A percentile compares a stretch with the other conserved stretches of the same genome.
Evolutionary conservation across 2,113 vertebrate genomes (phyloP).

Genomic region (Brachypodius melanocephalos): DNA sequence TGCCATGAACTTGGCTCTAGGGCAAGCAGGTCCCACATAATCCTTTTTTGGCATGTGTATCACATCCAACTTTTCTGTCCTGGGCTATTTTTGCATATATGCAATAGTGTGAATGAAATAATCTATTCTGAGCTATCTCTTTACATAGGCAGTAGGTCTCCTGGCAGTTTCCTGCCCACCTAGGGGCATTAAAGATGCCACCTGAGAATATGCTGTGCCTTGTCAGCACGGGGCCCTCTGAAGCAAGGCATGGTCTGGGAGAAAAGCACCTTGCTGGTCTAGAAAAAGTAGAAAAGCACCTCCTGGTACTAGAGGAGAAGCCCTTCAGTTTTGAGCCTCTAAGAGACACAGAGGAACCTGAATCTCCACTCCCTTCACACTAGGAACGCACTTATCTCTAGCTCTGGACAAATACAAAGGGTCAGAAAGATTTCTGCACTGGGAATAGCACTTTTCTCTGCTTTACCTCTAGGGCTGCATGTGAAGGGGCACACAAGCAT

Average conservation of each 20-base stretch:
- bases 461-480: background rate
- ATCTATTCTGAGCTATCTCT: background rate
- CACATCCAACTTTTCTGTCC: background rate
- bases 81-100: background rate
- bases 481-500: background rate
- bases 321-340: background rate
- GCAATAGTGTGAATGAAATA: background rate
- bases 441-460: background rate
- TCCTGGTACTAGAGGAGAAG: background rate
- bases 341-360: background rate
- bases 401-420: background rate
- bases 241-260: background rate
- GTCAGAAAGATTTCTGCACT: background rate
- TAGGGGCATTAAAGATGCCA: background rate
- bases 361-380: fast-evolving
- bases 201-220: background rate
- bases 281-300: background rate
- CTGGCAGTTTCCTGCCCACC: background rate
- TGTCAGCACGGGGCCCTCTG: fast-evolving
- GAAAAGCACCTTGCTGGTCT: background rate
- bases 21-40: background rate
- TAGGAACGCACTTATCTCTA: fast-evolving
- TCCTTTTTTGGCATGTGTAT: background rate
- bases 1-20: background rate
- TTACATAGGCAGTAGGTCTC: background rate